Conservation (phyloP, 2,888 invertebrate species). For the Minunthozetes semirufus region DNA sequence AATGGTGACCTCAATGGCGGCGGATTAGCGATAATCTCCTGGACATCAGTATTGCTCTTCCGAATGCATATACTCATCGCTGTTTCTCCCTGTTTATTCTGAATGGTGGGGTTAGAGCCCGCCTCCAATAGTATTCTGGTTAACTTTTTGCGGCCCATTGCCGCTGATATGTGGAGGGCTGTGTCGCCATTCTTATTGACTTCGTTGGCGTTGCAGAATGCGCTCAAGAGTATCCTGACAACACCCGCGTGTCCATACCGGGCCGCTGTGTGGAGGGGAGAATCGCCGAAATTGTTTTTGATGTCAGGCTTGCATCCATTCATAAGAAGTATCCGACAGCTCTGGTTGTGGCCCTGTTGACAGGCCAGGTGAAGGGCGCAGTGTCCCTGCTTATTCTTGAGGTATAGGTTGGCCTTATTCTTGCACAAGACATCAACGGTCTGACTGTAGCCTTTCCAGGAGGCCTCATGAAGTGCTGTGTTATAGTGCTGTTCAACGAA, state of each 20-base stretch:
- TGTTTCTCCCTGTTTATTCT: slow-evolving; percentile 82
- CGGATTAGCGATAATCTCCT: slow-evolving; percentile 62
- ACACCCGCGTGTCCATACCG: slow-evolving; percentile 95
- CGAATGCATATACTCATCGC: slow-evolving; percentile 80
- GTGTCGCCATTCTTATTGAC: slow-evolving; percentile 95
- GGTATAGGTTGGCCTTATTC: slow-evolving; percentile 55
- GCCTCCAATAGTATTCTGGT: slow-evolving; percentile 83
- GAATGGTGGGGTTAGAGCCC: slow-evolving; percentile 62
- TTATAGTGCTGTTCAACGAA: slow-evolving; percentile 56
- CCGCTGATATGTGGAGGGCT: slow-evolving; percentile 83
- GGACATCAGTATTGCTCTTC: slow-evolving; percentile 76
- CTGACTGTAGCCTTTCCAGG: slow-evolving; percentile 87
- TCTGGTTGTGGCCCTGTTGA: slow-evolving; percentile 95
- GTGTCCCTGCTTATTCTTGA: slow-evolving; percentile 61
- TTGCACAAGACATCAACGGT: slow-evolving; percentile 66
- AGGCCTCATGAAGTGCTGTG: slow-evolving; percentile 85
- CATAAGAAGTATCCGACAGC: slow-evolving; percentile 75
- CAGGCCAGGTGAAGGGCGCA: slow-evolving; percentile 88
- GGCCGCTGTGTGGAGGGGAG: slow-evolving; percentile 72
- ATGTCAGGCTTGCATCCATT: slow-evolving; percentile 79
- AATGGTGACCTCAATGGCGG: slow-evolving; percentile 43
- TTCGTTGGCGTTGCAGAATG: slow-evolving; percentile 73
- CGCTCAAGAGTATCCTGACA: slow-evolving; percentile 84
- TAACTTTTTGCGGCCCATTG: slow-evolving; percentile 84
- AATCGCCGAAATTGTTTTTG: slow-evolving; percentile 92